Conservation (phyloP, 2,888 invertebrate genomes). For the Brachylomia viminalis region DNA sequence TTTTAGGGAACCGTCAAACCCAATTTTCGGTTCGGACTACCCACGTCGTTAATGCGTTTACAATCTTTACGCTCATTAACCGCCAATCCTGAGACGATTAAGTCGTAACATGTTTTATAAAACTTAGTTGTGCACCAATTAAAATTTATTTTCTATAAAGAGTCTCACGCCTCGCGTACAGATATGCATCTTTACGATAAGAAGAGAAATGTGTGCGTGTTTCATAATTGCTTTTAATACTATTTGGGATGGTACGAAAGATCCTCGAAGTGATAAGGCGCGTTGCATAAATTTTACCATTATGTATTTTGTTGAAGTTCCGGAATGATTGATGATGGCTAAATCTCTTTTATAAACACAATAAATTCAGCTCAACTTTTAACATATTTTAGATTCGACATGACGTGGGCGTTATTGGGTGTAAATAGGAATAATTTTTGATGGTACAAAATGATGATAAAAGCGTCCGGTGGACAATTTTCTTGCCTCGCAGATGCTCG, state of each 20-base stretch:
- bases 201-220: slow-evolving; percentile 78
- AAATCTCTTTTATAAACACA: slow-evolving; percentile 65
- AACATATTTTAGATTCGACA: slow-evolving; percentile 54
- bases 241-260: slow-evolving; percentile 75
- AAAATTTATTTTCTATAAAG: slow-evolving; percentile 84
- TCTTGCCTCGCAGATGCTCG: slow-evolving; percentile 27
- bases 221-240: slow-evolving; percentile 83
- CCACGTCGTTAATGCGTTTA: slow-evolving; percentile 85
- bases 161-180: slow-evolving; percentile 80
- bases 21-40: slow-evolving; percentile 75
- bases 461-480: slow-evolving; percentile 41
- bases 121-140: slow-evolving; percentile 84
- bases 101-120: slow-evolving; percentile 86
- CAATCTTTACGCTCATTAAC: slow-evolving; percentile 89
- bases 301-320: slow-evolving; percentile 73
- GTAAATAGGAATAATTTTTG: slow-evolving; percentile 47
- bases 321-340: slow-evolving; percentile 78
- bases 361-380: slow-evolving; percentile 64
- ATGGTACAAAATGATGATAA: slow-evolving; percentile 32
- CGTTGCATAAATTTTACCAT: slow-evolving; percentile 76
- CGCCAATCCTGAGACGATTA: slow-evolving; percentile 85
- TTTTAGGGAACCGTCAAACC: slow-evolving; percentile 64
- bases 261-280: slow-evolving; percentile 71
- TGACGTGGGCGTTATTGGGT: slow-evolving; percentile 48
- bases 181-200: slow-evolving; percentile 84